A percentile compares a stretch with the other conserved stretches of the same genome.
These are phyloP conservation scores for Mesoligia furuncula DNA, from an alignment of 2,888 invertebrate genomes.

Conservation along the genomic window DNA sequence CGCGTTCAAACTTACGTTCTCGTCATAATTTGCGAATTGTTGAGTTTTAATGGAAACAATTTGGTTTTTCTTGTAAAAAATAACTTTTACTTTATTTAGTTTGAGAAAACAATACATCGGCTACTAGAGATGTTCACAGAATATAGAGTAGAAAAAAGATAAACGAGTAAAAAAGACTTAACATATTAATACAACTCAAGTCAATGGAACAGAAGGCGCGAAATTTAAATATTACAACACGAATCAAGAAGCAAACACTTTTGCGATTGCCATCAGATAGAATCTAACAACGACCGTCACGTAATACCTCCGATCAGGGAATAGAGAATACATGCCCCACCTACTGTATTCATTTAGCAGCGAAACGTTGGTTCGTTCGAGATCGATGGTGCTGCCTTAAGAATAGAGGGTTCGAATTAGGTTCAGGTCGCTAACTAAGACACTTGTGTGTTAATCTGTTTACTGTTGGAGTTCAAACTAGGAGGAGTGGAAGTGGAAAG, in stretches of 20 bases:
- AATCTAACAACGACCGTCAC: slow-evolving; percentile 7
- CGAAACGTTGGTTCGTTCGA: slow-evolving; percentile 39
- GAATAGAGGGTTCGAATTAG: slow-evolving; percentile 46
- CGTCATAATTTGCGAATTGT: not conserved
- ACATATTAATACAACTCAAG: too few relatives aligned
- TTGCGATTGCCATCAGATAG: not conserved
- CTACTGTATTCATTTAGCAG: slow-evolving; percentile 55
- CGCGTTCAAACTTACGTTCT: not conserved
- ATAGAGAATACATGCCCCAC: slow-evolving; percentile 38
- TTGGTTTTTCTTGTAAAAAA: too few relatives aligned
- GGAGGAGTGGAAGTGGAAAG: not conserved
- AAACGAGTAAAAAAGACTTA: too few relatives aligned
- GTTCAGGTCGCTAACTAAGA: slow-evolving; percentile 28
- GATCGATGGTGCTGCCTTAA: slow-evolving; percentile 53
- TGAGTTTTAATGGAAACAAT: too few relatives aligned
- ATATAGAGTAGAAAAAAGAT: too few relatives aligned
- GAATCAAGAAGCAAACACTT: not conserved
- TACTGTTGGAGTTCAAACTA: not conserved
- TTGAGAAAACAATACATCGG: too few relatives aligned
- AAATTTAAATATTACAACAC: too few relatives aligned
- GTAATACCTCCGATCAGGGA: slow-evolving; percentile 42
- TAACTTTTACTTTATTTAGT: too few relatives aligned
- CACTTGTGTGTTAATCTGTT: slow-evolving; percentile 20
- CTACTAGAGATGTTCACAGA: too few relatives aligned
- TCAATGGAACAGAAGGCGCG: too few relatives aligned